Evolutionary conservation across 2,113 vertebrate genomes (phyloP).

Genomic region (Phoenicopterus ruber): DNA sequence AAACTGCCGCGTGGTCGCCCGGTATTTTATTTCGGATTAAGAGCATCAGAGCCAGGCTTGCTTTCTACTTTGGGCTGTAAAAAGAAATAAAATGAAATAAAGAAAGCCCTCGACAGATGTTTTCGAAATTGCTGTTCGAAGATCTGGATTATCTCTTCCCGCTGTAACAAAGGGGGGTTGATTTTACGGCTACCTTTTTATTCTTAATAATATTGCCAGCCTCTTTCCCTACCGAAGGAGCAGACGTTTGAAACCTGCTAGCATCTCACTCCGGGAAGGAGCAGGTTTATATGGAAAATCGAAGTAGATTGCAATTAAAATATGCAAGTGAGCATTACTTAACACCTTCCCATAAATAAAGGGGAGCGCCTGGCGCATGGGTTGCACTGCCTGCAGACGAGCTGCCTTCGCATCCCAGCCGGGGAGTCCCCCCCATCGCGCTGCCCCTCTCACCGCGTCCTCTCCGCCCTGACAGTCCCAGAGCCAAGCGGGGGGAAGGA

Average conservation of each 20-base stretch:
- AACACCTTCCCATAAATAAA: neutral
- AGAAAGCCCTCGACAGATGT: neutral
- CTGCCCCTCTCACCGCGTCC: neutral
- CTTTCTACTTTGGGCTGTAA: neutral
- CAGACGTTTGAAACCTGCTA: neutral
- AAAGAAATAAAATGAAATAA: neutral
- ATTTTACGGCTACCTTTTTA: neutral
- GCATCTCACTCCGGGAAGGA: neutral
- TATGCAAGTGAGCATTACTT: neutral
- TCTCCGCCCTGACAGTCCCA: neutral
- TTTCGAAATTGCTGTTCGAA: neutral
- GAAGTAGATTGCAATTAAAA: neutral
- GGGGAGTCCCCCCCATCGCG: neutral
- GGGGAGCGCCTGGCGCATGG: neutral
- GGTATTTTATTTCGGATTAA: neutral
- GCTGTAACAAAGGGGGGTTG: neutral
- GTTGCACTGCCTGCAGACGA: neutral
- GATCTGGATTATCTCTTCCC: neutral
- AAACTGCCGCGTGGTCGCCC: neutral
- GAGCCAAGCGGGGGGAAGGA: neutral
- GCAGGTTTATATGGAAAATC: neutral
- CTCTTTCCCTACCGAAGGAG: neutral
- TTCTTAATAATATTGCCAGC: neutral
- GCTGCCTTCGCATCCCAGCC: neutral
- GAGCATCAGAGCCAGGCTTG: neutral